These are phyloP conservation scores for Amia ocellicauda DNA, from an alignment of 2,113 vertebrate genomes.

Conservation along the genomic window DNA sequence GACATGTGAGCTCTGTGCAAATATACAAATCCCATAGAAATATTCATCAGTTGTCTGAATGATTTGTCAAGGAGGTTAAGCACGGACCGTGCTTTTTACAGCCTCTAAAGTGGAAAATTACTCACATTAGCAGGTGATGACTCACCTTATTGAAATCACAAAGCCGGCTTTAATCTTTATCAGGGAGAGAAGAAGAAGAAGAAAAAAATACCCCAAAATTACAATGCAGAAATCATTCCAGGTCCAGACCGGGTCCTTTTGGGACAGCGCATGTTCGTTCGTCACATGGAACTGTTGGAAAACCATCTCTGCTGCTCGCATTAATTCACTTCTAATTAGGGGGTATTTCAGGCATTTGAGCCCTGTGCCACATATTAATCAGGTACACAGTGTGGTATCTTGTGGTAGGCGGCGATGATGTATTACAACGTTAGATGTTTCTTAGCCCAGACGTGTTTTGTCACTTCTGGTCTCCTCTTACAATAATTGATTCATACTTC, in stretches of 20 bases:
- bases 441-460: neutral
- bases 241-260: too few relatives aligned
- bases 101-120: conserved; percentile 10
- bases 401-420: neutral
- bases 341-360: neutral
- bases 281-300: neutral
- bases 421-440: neutral
- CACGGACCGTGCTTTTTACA: neutral
- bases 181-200: conserved; percentile 1
- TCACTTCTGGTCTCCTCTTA: neutral
- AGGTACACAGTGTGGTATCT: neutral
- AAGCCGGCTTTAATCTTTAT: conserved; percentile 7
- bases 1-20: conserved; percentile 1
- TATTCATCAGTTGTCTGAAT: conserved; percentile 7
- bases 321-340: neutral
- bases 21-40: neutral
- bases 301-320: neutral
- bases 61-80: conserved; percentile 16
- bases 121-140: neutral
- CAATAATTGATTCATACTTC: neutral
- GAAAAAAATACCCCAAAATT: too few relatives aligned
- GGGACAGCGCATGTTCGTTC: neutral
- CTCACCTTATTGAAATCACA: neutral
- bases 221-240: too few relatives aligned
- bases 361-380: too few relatives aligned